These are phyloP conservation scores for Crax fasciolata DNA, from an alignment of 2,797 vertebrate species.

Conservation along the genomic window DNA sequence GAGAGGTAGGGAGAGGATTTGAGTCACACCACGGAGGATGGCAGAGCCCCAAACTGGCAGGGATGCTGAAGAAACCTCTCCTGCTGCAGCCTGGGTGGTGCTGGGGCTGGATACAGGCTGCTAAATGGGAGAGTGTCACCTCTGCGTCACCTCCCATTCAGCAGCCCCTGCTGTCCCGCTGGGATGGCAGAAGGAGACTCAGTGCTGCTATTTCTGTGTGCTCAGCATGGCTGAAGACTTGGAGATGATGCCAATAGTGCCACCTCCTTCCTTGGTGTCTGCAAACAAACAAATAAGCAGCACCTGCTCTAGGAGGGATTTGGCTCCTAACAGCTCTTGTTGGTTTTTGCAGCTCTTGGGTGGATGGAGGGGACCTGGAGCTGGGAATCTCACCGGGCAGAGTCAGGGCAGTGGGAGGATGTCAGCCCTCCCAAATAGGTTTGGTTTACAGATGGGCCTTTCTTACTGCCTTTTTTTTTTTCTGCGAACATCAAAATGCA, in stretches of 20 bases:
- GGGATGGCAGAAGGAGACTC: neutral
- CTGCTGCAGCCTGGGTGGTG: fast-evolving
- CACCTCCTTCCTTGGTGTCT: fast-evolving
- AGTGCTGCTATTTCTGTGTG: fast-evolving
- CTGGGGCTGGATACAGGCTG: neutral
- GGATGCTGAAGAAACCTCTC: neutral
- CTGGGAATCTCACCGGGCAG: neutral
- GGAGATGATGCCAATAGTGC: neutral
- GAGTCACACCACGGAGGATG: neutral
- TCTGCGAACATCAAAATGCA: neutral
- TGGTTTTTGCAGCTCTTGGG: neutral
- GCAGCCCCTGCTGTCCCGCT: neutral
- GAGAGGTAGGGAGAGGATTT: neutral
- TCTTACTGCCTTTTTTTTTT: neutral
- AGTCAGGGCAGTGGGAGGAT: fast-evolving
- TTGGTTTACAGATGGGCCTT: neutral
- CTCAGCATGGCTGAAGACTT: fast-evolving
- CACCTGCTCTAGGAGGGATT: fast-evolving
- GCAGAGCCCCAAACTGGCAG: neutral
- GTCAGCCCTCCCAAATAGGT: neutral
- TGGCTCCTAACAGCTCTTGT: neutral
- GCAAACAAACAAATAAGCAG: neutral
- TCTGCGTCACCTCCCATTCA: fast-evolving
- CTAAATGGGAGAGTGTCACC: neutral
- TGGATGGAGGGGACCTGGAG: neutral